Base-by-base conservation (phyloP, 2,888 invertebrate species). In the Hipparchia semele region DNA sequence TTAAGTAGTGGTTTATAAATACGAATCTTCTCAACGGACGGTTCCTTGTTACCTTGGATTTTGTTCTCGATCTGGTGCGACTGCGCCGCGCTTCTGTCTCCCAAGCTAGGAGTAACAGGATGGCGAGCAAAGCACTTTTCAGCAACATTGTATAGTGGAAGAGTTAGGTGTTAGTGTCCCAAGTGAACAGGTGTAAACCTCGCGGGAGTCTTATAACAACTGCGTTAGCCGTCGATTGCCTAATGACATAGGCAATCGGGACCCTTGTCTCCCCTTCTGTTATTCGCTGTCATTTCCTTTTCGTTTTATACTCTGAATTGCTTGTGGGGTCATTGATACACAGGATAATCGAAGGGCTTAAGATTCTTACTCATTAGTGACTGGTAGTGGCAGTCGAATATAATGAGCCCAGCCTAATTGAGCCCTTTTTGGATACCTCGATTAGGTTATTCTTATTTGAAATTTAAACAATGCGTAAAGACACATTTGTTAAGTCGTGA, bases 11-110 rank as follows among this genome's bases (percentile, higher is more conserved):
- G 23, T 39, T 4, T 39, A 39, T 39, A 39, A 39, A 39, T 5
- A 39, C 39, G 39, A 39, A 39, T 5, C 39, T 39, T 39, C 39
- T 39, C 39, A 5, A 39, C 39, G 39, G 39, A 4, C 5, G 39
- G 51, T 13, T 65, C 23, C n/a, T 65, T 54, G 49, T 60, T 59
- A 96, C 96, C 94, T 96, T 96, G 0, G 97, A 97, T 84, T 97
- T 97, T 68, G 96, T 96, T 81, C 97, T 95, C 79, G 96, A 94
- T 81, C 97, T 94, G 53, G 95, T 94, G 74, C 97, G 94, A 9
- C 96, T 97, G 81, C 97, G 95, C 65, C 97, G 94, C 2, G 95
- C 96, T 89, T 89, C 73, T 86, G 86, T 56, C 89, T 82, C 80
- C 58, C 86, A 76, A 56, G 87, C 67, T 70, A 78, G 77, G 33